Percentiles rank a stretch among this genome's conserved stretches.
phyloP scores from a whole-genome alignment of 2,797 vertebrate species.

The Dromococcyx pavoninus region DNA sequence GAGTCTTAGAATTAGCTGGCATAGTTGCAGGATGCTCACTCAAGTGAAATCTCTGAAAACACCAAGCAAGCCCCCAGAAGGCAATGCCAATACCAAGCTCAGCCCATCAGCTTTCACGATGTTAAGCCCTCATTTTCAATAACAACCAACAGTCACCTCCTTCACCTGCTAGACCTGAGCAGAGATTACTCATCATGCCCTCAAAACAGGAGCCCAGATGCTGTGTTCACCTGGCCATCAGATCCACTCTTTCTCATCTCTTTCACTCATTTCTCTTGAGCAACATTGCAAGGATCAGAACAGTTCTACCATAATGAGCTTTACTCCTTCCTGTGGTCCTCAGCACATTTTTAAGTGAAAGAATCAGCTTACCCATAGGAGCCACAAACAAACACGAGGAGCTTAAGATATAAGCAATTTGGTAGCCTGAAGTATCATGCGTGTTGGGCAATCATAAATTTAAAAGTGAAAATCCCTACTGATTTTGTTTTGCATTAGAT shows the following conservation, averaged over 20 bases:
- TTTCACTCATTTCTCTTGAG: not conserved
- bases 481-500: constrained; percentile 8
- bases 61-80: not conserved
- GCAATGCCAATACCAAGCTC: not conserved
- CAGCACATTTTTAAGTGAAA: constrained; percentile 40
- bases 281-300: not conserved
- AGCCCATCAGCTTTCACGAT: not conserved
- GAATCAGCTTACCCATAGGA: constrained; percentile 13
- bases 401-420: constrained; percentile 6
- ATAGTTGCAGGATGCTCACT: not conserved
- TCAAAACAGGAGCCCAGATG: not conserved
- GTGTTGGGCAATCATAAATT: not conserved
- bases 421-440: not conserved
- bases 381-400: not conserved
- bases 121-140: not conserved
- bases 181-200: not conserved
- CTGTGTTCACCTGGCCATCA: not conserved
- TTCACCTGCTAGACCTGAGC: not conserved
- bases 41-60: constrained; percentile 24
- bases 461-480: constrained; percentile 22
- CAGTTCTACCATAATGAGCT: not conserved
- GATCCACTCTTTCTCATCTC: not conserved
- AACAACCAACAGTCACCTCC: not conserved
- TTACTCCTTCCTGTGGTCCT: not conserved
- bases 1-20: constrained; percentile 3